Conservation (phyloP, 1,140 invertebrate genomes). For the Calosoma granatense region DNA sequence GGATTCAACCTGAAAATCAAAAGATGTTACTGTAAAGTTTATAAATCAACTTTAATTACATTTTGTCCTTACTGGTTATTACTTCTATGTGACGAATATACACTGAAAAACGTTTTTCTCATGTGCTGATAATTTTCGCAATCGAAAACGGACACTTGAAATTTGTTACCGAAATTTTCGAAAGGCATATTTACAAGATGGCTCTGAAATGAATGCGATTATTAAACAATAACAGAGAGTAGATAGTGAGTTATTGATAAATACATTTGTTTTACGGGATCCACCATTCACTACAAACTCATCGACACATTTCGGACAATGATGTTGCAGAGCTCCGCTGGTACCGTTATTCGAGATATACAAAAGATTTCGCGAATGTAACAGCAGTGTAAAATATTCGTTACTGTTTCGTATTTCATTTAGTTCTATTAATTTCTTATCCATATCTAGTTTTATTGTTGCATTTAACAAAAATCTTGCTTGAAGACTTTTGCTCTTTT, state of each 20-base stretch:
- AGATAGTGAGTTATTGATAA: neutral
- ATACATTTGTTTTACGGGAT: neutral
- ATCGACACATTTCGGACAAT: neutral
- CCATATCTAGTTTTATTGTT: neutral
- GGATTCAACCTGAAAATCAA: slow-evolving; percentile 21
- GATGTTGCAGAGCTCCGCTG: neutral
- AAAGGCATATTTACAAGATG: slow-evolving; percentile 6
- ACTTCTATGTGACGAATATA: neutral
- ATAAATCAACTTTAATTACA: neutral
- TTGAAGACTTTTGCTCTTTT: slow-evolving; percentile 24
- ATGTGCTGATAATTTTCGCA: neutral
- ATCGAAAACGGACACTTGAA: slow-evolving; percentile 11
- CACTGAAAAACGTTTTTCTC: neutral
- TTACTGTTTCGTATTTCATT: neutral
- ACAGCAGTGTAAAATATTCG: neutral
- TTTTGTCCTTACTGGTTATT: neutral
- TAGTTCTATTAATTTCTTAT: neutral
- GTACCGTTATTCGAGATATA: neutral
- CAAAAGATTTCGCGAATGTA: neutral
- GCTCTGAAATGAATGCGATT: slow-evolving; percentile 6
- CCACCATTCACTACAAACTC: slow-evolving; percentile 10
- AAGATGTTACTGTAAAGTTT: neutral
- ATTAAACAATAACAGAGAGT: neutral
- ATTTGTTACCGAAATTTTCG: neutral
- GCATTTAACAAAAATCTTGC: slow-evolving; percentile 18